Percentiles rank a stretch among this genome's conserved stretches.
These are phyloP conservation scores for Silurus aristotelis DNA, from an alignment of 2,797 vertebrate species.

Conservation along the genomic window DNA sequence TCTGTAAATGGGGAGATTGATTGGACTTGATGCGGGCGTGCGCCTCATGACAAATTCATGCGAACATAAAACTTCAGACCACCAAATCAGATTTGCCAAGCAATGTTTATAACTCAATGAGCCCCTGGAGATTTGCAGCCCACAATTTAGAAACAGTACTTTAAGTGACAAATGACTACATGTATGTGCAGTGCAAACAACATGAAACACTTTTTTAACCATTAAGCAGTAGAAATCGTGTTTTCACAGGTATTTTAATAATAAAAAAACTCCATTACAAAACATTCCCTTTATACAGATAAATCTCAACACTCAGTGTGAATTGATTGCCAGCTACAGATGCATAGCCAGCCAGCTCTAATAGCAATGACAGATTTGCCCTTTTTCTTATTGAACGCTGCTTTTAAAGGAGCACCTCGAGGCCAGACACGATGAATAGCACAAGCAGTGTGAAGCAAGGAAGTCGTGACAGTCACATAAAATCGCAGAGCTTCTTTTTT, in stretches of 20 bases:
- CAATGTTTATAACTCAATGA: slow-evolving; percentile 29
- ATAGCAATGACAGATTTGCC: slow-evolving; percentile 8
- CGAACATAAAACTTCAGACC: slow-evolving; percentile 30
- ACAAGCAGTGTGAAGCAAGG: slow-evolving; percentile 13
- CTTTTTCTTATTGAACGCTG: slow-evolving; percentile 22
- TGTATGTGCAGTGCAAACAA: slow-evolving; percentile 29
- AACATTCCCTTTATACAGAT: slow-evolving; percentile 13
- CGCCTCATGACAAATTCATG: slow-evolving; percentile 32
- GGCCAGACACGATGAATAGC: slow-evolving; percentile 41
- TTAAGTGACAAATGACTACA: slow-evolving; percentile 34
- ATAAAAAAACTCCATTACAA: slow-evolving; percentile 15
- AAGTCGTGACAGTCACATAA: slow-evolving; percentile 48
- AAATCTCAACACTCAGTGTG: neutral
- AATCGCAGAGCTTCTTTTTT: slow-evolving; percentile 32
- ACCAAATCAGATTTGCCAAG: slow-evolving; percentile 42
- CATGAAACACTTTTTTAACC: slow-evolving; percentile 20
- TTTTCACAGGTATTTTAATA: slow-evolving; percentile 21
- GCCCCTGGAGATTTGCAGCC: slow-evolving; percentile 23
- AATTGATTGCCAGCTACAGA: slow-evolving; percentile 33
- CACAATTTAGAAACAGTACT: slow-evolving; percentile 33
- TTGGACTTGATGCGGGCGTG: neutral
- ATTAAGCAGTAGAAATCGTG: slow-evolving; percentile 4
- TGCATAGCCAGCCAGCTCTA: slow-evolving; percentile 15
- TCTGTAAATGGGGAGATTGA: slow-evolving; percentile 21
- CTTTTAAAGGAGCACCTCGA: slow-evolving; percentile 51